phyloP scores from a whole-genome alignment of 2,113 vertebrate species.

The Cercocebus atys region DNA sequence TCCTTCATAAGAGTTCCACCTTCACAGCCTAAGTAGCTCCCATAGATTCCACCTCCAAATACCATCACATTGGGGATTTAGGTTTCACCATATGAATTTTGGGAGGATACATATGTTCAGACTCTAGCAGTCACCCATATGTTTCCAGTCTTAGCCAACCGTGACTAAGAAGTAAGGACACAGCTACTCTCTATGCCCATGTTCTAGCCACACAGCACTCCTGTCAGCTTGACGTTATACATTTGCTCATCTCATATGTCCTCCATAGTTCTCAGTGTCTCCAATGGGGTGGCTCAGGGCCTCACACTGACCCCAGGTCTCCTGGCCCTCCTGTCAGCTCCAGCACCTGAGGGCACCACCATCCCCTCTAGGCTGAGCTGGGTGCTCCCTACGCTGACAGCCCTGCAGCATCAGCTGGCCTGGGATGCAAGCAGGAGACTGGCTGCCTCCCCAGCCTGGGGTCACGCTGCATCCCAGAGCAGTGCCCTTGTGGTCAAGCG shows the following conservation, averaged over 20 bases:
- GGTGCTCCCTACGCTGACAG: background rate
- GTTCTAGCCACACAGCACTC: background rate
- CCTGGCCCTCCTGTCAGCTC: background rate
- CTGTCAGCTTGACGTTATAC: too few relatives aligned
- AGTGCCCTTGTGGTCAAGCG: background rate
- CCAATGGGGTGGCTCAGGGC: background rate
- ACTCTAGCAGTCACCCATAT: rapidly evolving
- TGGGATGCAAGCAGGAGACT: background rate
- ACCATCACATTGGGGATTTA: background rate
- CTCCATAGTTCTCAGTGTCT: background rate
- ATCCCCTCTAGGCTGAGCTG: background rate
- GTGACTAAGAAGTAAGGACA: background rate
- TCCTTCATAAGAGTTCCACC: background rate
- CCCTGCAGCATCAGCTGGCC: background rate
- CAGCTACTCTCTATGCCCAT: too few relatives aligned
- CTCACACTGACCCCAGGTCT: background rate
- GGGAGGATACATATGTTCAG: background rate
- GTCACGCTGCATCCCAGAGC: background rate
- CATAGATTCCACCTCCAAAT: background rate
- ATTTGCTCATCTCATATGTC: background rate
- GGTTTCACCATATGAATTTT: background rate
- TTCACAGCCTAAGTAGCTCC: background rate
- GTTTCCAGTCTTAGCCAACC: background rate
- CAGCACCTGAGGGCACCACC: background rate
- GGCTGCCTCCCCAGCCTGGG: background rate